These are phyloP conservation scores for Nymphalis c-album DNA, from an alignment of 2,888 invertebrate genomes.

Conservation along the genomic window DNA sequence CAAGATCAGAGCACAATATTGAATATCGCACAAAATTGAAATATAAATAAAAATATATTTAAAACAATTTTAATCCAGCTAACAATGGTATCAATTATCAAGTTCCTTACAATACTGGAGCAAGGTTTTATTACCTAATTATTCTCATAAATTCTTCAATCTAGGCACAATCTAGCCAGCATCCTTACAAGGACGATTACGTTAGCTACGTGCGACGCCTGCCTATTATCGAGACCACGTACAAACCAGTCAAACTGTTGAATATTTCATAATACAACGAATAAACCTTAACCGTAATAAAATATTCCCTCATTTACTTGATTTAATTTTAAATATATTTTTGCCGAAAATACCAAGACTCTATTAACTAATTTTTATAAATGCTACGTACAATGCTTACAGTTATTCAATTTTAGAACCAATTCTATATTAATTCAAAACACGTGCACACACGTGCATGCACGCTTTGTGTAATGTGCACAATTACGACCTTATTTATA, in stretches of 20 bases:
- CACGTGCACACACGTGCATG: too few species aligned
- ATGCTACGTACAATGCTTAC: too few species aligned
- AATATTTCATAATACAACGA: constrained; percentile 18
- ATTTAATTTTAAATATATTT: background rate
- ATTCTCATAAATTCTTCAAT: constrained; percentile 41
- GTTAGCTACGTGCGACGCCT: constrained; percentile 32
- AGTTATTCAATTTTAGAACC: too few species aligned
- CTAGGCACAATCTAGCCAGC: constrained; percentile 40
- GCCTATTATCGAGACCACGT: constrained; percentile 32
- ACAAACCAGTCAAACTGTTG: constrained; percentile 28
- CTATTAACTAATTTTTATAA: too few species aligned
- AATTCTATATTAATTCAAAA: too few species aligned
- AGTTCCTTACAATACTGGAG: constrained; percentile 37
- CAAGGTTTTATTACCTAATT: constrained; percentile 44
- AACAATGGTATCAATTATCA: constrained; percentile 31
- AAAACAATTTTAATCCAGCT: constrained; percentile 4
- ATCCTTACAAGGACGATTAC: constrained; percentile 51
- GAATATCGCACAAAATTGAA: too few species aligned
- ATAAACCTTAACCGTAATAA: background rate
- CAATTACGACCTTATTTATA: too few species aligned
- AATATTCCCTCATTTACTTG: background rate
- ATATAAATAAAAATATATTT: too few species aligned
- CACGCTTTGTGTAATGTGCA: too few species aligned
- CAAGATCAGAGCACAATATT: too few species aligned
- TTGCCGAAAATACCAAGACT: too few species aligned